Percentiles rank a stretch among this genome's conserved stretches.
phyloP scores from a whole-genome alignment of 2,888 invertebrate species.

The Ectemnius cavifrons region DNA sequence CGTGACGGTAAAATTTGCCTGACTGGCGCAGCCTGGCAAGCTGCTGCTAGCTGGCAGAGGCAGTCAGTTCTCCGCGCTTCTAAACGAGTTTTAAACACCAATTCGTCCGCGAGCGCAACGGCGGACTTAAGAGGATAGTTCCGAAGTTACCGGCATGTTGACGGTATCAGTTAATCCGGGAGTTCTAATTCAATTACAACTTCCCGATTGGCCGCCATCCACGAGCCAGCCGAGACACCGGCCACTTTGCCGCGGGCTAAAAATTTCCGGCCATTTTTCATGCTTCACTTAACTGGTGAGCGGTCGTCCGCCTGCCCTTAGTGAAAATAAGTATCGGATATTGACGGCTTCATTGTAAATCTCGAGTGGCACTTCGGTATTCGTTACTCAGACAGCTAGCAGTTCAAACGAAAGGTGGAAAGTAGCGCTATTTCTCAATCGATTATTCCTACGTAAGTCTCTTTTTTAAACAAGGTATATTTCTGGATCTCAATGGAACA shows the following conservation, averaged over 20 bases:
- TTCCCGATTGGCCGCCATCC: slow-evolving; percentile 28
- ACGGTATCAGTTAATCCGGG: slow-evolving; percentile 48
- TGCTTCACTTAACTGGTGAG: background rate
- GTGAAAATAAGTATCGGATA: no score
- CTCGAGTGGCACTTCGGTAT: no score
- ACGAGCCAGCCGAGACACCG: background rate
- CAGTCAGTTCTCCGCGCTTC: slow-evolving; percentile 14
- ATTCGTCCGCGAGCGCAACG: slow-evolving; percentile 22
- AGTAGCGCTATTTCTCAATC: no score
- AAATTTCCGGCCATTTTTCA: slow-evolving; percentile 1
- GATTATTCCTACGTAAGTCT: no score
- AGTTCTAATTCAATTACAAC: slow-evolving; percentile 56
- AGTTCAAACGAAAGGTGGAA: no score
- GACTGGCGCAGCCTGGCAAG: slow-evolving; percentile 9
- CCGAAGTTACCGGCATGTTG: slow-evolving; percentile 16
- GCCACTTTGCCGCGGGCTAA: background rate
- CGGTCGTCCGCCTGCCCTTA: no score
- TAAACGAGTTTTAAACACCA: slow-evolving; percentile 30
- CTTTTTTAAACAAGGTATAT: no score
- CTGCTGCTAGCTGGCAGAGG: slow-evolving; percentile 8
- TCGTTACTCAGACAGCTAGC: no score
- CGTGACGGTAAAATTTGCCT: slow-evolving; percentile 13
- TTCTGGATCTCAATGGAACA: no score
- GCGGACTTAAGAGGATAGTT: slow-evolving; percentile 22
- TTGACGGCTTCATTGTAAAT: no score